Evolutionary conservation across 2,888 invertebrate species (phyloP), one percentile per base, ranked within the genome.

Genomic region (Metacarcinus magister): DNA sequence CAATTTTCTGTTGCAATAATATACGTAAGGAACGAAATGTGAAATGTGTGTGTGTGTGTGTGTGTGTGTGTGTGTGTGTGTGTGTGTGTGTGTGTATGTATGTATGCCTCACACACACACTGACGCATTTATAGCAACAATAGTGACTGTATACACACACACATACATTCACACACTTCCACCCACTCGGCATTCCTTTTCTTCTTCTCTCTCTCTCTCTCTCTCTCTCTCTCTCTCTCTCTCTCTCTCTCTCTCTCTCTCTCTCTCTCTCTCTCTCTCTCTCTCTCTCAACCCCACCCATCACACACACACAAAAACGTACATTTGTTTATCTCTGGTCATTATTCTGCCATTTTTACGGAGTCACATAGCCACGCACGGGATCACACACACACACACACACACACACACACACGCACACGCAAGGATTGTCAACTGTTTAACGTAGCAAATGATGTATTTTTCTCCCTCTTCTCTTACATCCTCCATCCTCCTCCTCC

Each of bases 191-290:
- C 2, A 67, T 67, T 10, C 2, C n/a, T 67, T 23, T 23, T 23
- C 0, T 10, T 23, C 23, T 16, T 67, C 13, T 91, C 91, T 91
- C 91, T 32, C 90, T 90, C 90, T 90, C 90, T 90, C 90, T 90
- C 90, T 90, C 90, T 90, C 90, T 90, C 90, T 90, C 90, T 90
- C 90, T 90, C 90, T 90, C 90, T 90, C 90, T 90, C 90, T 90
- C 90, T 90, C 90, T 90, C 90, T 90, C 90, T 90, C 90, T 90
- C 90, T 90, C 90, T 90, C 90, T 90, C 90, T 90, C 90, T 90
- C 90, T 90, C 90, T 90, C 90, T 90, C 90, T 90, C 90, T 90
- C 89, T 89, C 89, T 89, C 89, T 89, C 13, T 89, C 28, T n/a
- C 16, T 89, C 46, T 46, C 46, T 46, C 46, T 46, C 46, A 7